Evolutionary conservation across 64 coral and sea anemone genomes (phyloP).

Genomic region (Hydrozoanthus tunicans): DNA sequence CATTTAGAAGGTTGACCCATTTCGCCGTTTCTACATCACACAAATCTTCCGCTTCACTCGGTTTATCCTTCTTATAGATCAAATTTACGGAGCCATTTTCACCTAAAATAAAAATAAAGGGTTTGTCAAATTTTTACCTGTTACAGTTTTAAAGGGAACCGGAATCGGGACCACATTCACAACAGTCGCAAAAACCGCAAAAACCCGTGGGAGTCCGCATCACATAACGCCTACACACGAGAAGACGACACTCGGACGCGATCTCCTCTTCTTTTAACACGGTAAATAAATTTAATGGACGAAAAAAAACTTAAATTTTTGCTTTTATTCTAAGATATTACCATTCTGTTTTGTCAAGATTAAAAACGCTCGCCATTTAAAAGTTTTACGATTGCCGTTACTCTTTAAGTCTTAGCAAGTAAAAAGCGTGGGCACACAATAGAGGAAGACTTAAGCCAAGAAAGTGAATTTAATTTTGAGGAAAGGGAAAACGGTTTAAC

Average conservation of each 20-base stretch:
- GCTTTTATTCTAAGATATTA: background rate
- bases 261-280: background rate
- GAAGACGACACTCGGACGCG: background rate
- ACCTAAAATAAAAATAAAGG: conserved; percentile 68
- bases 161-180: conserved; percentile 7
- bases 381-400: background rate
- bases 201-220: background rate
- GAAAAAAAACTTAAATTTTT: background rate
- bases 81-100: conserved; percentile 84
- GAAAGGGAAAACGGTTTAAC: background rate
- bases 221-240: conserved; percentile 18
- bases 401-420: background rate
- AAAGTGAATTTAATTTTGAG: background rate
- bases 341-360: background rate
- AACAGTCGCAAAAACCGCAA: conserved; percentile 5
- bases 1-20: conserved; percentile 93
- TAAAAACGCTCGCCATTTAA: background rate
- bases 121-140: conserved; percentile 52
- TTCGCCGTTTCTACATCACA: conserved; percentile 83
- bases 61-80: conserved; percentile 88
- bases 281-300: background rate
- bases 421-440: conserved; percentile 9
- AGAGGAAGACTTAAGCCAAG: background rate
- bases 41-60: conserved; percentile 66
- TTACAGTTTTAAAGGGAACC: background rate